These are phyloP conservation scores for Eriocheir sinensis DNA, from an alignment of 1,140 invertebrate genomes.

Conservation along the genomic window DNA sequence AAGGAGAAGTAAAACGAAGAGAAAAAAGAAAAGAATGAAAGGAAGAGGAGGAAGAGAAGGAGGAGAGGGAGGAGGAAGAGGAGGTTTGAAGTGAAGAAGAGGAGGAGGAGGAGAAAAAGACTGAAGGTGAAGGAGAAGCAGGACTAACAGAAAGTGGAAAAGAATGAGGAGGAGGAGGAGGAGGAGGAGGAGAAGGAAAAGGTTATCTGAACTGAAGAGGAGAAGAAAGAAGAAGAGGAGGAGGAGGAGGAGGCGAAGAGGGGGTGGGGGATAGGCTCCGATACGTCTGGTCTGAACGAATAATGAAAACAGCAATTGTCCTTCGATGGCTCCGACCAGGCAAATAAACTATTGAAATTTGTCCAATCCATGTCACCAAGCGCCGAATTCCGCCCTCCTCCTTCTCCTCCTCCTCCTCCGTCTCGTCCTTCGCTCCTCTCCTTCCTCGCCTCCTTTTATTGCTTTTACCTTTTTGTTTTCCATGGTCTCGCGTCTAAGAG, in stretches of 20 bases:
- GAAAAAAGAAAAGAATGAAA: no score
- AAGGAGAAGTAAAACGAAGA: neutral
- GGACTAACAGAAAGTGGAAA: neutral
- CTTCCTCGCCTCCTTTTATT: neutral
- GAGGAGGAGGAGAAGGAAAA: neutral
- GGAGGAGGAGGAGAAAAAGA: neutral
- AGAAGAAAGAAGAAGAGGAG: neutral
- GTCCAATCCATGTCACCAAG: conserved; percentile 69
- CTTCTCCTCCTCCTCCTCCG: neutral
- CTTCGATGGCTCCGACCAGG: conserved; percentile 52
- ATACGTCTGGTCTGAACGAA: conserved; percentile 61
- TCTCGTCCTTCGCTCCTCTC: neutral
- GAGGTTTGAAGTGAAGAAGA: neutral
- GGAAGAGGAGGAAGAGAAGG: neutral
- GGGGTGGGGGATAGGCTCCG: neutral
- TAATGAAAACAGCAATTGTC: conserved; percentile 72
- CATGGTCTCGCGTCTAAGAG: neutral
- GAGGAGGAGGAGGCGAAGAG: neutral
- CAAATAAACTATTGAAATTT: conserved; percentile 75
- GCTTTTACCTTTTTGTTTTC: neutral
- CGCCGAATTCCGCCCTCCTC: conserved; percentile 39
- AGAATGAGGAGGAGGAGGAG: no score
- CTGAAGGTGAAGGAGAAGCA: neutral
- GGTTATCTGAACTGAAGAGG: neutral
- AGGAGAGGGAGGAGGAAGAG: neutral